Base-by-base conservation (phyloP, 2,797 vertebrate species). In the Erithacus rubecula region DNA sequence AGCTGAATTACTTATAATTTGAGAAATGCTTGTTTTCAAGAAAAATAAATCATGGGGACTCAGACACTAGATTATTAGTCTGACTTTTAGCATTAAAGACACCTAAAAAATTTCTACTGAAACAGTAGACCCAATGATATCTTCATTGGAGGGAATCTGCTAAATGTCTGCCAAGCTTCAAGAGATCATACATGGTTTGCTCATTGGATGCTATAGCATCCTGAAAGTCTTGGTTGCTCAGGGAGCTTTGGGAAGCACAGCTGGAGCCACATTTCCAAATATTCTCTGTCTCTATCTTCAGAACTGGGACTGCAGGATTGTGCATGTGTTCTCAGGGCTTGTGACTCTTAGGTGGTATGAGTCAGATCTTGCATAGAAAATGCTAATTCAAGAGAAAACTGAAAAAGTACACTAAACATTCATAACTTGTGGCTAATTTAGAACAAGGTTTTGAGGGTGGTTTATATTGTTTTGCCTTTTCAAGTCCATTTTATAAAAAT, bases 131-230 rank as follows among this genome's bases (percentile, higher is more conserved):
- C 7, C 9, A 19, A 24, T 70, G 29, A 34, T 44, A 37, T 11
- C 22, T 76, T 64, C 26, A 49, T 34, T 60, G 34, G 36, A 56
- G 16, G 26, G 12, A 32, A 43, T 37, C 30, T 72, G n/a, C n/a
- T 69, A 6, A 19, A 15, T 3, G 17, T 15, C 49, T 59, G 6
- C 20, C 19, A 74, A 11, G 3, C 37, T 77, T 83, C 30, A 47
- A 36, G 34, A 43, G 2, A 17, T 32, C 27, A 19, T 37, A 4
- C 0, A 0, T 7, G 17, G 12, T 1, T 58, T 77, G 22, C 6
- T 41, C 1, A 0, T 15, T 26, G 62, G 11, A 29, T 79, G 11
- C 14, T 64, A 5, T 0, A 71, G 4, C 14, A 60, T 46, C 37
- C 18, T 56, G 23, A 64, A 86, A 71, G 12, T 16, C 37, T 46